Base-by-base conservation (phyloP, 2,113 vertebrate genomes). In the Corydoras sp. region DNA sequence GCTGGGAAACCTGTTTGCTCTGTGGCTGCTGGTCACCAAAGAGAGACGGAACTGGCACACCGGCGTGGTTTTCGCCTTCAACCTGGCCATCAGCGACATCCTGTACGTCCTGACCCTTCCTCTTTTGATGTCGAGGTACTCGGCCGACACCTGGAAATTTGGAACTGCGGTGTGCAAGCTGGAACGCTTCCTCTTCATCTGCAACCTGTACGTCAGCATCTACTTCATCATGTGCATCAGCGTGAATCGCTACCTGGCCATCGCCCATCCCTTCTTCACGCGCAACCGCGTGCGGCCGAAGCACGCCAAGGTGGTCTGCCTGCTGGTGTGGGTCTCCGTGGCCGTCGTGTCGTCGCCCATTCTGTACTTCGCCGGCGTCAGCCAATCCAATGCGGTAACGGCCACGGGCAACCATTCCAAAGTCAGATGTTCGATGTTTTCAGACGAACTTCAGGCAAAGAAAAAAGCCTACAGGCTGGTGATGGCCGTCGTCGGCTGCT, bases 181-280 rank as follows among this genome's bases (percentile, higher is more conserved):
- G 0, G 92, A 94, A 35, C 87, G 83, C 3, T 95, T 93, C 68
- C 79, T 93, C 4, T 95, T 92, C 79, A 86, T 75, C 76, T 90
- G 84, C 77, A 94, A 94, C 87, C 73, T 93, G 12, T 92, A 93
- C 0, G 86, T 83, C 1, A 85, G 92, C 70, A 82, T 88, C 59
- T 80, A 91, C 73, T 89, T 96, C 76, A 80, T 94, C 81, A 89
- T 92, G 77, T 89, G 85, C 58, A 93, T 96, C 82, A 91, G 92
- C 48, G 82, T 93, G 10, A 90, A 90, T 81, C 82, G 91, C 9
- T 95, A 90, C 9, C 29, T 95, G 32, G 91, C 85, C 24, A 72
- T 93, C 0, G 85, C 80, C 0, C 83, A 90, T 18, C 93, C 94
- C 0, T 90, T 95, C 70, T 86, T 77, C 78, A 62, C 61, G 55